Evolutionary conservation across 2,113 vertebrate species (phyloP), one percentile per base, ranked within the genome.

Genomic region (mouse (Mus musculus)): DNA sequence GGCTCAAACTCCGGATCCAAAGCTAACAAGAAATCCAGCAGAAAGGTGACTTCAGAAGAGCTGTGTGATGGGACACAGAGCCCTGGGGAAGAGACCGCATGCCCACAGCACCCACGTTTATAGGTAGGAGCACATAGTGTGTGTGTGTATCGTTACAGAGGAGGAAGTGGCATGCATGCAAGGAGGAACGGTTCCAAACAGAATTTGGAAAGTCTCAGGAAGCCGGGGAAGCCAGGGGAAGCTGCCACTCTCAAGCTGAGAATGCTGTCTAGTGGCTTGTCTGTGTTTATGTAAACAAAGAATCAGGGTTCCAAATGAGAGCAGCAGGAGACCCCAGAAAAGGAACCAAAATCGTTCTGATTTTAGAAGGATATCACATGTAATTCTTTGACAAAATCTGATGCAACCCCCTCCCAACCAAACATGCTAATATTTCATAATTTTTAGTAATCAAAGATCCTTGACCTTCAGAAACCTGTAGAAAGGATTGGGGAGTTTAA

Each of bases 31-130:
- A 97, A 96, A 93, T 7, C 3, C 7, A 77, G 54, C 77, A 90
- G 82, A 90, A 96, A 98, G 95, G 67, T 22, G 26, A 91, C 69
- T 97, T 95, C 88, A 81, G n/a, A 93, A 95, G 96, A 89, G 90
- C 90, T 49, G 88, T 71, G 86, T 69, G 63, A 89, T 95, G 90
- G 92, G 88, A 93, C 96, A 93, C 96, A 95, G 82, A 82, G 69
- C n/a, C 96, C 69, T 89, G 85, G 93, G 95, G 92, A 52, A 67
- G 3, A 61, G 94, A 46, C 33, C 24, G 1, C 14, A 0, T 0
- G 11, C 0, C 59, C 93, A 93, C 82, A 93, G 93, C 93, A 90
- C 95, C 78, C 75, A n/a, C n/a, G 81, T 89, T 80, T 39, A 88
- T 80, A 92, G 81, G 65, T 93, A 36, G 36, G 91, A 13, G 3